Base-by-base conservation (phyloP, 2,888 invertebrate genomes). In the Drosophila meridionalis region DNA sequence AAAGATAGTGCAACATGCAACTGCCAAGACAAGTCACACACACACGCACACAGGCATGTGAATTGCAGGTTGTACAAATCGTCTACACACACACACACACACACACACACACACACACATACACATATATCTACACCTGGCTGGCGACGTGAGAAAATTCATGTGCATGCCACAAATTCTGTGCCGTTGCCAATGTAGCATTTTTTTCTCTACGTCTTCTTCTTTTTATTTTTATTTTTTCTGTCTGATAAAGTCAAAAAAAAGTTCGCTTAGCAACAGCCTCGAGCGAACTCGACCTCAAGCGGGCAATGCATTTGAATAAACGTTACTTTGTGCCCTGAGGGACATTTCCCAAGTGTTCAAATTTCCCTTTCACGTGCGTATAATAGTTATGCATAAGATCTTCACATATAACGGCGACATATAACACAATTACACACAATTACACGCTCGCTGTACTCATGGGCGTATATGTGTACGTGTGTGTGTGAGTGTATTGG, bases 81-180 rank as follows among this genome's bases (percentile, higher is more conserved):
- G 32, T 52, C 50, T 52, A 52, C 11, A 52, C 71, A 62, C 9
- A 53, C 30, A 63, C 3, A 26, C 28, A 64, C 7, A 45, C 3
- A 52, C 3, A 38, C 20, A 43, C 4, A 45, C 1, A 52, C 0
- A 40, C 12, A 14, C 30, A 40, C 26, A 3, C 4, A 6, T 28
- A 5, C 36, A 38, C 32, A 36, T 28, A 14, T 61, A 59, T 45
- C 59, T 50, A 73, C 61, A 59, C 71, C 68, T 52, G 81, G 78
- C 52, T 84, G 86, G 61, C 87, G 89, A 87, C 89, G 89, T 89
- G 86, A 87, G 87, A 89, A 87, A 89, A 85, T 82, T 80, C 87
- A 87, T 89, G 89, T 85, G 81, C 84, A 85, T 89, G 85, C 87
- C 82, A 87, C 85, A 87, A 82, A 88, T 84, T 86, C 78, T 86